Evolutionary conservation across 1,140 invertebrate genomes (phyloP).

Genomic region (Pachyrhynchus sulphureomaculatus): DNA sequence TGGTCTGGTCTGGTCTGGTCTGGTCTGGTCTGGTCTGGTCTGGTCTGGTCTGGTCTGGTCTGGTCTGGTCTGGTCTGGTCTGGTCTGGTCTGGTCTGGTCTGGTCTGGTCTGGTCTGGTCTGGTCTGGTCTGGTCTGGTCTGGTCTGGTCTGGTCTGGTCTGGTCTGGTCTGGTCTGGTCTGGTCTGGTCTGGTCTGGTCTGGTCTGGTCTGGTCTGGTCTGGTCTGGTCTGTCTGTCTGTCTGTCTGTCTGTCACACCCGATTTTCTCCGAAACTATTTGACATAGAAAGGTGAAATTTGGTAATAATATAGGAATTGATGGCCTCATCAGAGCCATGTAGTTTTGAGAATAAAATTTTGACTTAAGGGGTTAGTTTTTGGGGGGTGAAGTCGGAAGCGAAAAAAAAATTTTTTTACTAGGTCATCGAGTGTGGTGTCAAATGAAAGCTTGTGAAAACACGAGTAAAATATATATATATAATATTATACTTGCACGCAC

Average conservation of each 20-base stretch:
- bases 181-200: conserved; percentile 9
- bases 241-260: conserved; percentile 8
- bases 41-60: conserved; percentile 9
- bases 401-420: too few relatives aligned
- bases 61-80: conserved; percentile 9
- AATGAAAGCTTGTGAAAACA: too few relatives aligned
- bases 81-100: background rate
- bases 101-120: background rate
- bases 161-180: conserved; percentile 7
- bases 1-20: conserved; percentile 8
- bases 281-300: too few relatives aligned
- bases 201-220: conserved; percentile 9
- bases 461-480: too few relatives aligned
- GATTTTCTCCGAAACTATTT: too few relatives aligned
- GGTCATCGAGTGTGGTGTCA: too few relatives aligned
- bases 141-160: conserved; percentile 8
- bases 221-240: background rate
- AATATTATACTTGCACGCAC: too few relatives aligned
- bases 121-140: conserved; percentile 5
- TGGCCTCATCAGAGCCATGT: too few relatives aligned
- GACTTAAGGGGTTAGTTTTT: too few relatives aligned
- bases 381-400: too few relatives aligned
- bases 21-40: conserved; percentile 7
- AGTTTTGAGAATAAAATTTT: too few relatives aligned
- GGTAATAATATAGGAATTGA: too few relatives aligned